Evolutionary conservation across 1,140 invertebrate species (phyloP).

Genomic region (Antheraea pernyi): DNA sequence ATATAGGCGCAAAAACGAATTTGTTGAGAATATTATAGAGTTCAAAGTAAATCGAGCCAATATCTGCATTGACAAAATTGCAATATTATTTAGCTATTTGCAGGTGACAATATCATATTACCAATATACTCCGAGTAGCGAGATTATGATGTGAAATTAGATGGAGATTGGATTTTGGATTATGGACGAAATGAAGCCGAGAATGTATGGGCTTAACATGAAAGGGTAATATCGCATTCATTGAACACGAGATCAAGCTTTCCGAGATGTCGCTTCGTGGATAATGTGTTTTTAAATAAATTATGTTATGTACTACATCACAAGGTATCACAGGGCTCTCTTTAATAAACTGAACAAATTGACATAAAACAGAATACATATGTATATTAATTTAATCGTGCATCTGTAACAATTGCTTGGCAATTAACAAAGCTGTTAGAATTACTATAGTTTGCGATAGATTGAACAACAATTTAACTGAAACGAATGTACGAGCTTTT

Average conservation of each 20-base stretch:
- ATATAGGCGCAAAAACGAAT: no score
- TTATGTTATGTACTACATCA: background rate
- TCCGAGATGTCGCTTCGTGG: background rate
- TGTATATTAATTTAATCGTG: no score
- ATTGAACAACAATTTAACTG: no score
- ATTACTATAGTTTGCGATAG: no score
- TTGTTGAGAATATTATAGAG: no score
- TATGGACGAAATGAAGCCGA: slow-evolving; percentile 1
- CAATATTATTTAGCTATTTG: slow-evolving; percentile 23
- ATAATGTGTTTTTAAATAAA: slow-evolving; percentile 5
- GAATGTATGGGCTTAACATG: background rate
- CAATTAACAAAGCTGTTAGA: no score
- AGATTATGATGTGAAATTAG: slow-evolving; percentile 24
- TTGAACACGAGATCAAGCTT: background rate
- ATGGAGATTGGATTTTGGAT: slow-evolving; percentile 24
- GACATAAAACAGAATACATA: no score
- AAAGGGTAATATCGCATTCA: slow-evolving; percentile 2
- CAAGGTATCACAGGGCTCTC: background rate
- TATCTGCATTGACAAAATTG: slow-evolving; percentile 43
- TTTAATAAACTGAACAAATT: no score
- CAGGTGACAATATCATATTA: slow-evolving; percentile 30
- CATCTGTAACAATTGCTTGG: no score
- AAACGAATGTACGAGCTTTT: no score
- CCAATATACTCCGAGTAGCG: slow-evolving; percentile 14
- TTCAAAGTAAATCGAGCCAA: background rate